phyloP scores from a whole-genome alignment of 2,797 vertebrate genomes.

The Esox masquinongy region DNA sequence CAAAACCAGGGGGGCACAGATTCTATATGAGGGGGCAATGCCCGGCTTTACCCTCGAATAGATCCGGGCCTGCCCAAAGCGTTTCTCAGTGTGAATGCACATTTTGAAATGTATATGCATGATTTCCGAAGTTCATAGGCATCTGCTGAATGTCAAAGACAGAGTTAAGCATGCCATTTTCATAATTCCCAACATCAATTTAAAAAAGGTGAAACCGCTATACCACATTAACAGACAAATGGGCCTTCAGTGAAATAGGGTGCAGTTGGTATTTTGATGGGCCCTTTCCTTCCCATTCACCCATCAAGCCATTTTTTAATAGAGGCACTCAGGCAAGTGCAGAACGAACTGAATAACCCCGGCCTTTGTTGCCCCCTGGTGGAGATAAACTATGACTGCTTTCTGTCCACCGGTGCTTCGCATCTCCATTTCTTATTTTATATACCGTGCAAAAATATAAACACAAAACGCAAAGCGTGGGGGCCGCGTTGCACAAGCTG shows the following conservation, averaged over 20 bases:
- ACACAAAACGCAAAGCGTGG: no score
- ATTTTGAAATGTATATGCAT: neutral
- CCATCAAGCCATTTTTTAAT: neutral
- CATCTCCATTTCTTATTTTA: neutral
- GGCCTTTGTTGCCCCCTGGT: slow-evolving; percentile 58
- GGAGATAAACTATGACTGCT: slow-evolving; percentile 1
- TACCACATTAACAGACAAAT: neutral
- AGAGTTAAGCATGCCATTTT: neutral
- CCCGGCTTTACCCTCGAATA: no score
- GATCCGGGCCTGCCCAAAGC: no score
- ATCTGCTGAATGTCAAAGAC: neutral
- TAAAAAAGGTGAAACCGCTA: neutral
- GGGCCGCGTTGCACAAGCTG: no score
- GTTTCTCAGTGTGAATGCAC: neutral
- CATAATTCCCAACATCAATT: neutral
- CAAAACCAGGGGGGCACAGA: no score
- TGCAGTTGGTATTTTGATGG: neutral
- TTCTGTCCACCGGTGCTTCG: neutral
- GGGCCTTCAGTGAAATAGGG: neutral
- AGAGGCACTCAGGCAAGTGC: slow-evolving; percentile 7
- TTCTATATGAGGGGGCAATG: no score
- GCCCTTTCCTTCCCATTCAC: neutral
- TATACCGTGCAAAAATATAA: no score
- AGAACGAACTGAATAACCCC: slow-evolving; percentile 55
- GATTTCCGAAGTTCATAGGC: neutral